Evolutionary conservation across 2,797 vertebrate species (phyloP).

Genomic region (Sus cebifrons): DNA sequence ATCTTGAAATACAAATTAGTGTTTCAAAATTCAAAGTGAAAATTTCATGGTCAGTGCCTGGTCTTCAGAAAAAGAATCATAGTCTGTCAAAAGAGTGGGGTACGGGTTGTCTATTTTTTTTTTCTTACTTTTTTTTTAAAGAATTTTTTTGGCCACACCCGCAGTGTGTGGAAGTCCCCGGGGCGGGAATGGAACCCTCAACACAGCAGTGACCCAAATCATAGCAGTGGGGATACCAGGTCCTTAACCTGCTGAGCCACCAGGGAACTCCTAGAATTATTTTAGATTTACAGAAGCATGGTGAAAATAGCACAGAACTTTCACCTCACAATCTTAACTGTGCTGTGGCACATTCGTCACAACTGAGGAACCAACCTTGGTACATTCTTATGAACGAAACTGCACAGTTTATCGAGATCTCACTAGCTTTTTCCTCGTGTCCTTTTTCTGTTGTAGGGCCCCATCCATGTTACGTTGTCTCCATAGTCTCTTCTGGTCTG

Average conservation of each 20-base stretch:
- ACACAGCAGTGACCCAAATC: too few relatives aligned
- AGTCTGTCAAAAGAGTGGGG: background rate
- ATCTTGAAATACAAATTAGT: background rate
- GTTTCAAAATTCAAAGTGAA: background rate
- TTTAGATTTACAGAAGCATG: background rate
- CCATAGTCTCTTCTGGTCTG: background rate
- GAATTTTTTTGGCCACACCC: too few relatives aligned
- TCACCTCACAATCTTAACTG: background rate
- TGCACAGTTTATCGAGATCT: background rate
- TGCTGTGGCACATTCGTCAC: accelerated
- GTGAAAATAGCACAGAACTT: background rate
- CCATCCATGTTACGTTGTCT: background rate
- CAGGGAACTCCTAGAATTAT: background rate
- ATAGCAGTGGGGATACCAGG: too few relatives aligned
- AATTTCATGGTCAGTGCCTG: background rate
- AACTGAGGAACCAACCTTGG: background rate
- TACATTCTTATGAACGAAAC: background rate
- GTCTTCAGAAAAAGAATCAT: background rate
- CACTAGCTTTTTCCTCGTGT: background rate
- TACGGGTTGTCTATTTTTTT: background rate
- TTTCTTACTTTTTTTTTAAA: background rate
- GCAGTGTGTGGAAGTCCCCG: too few relatives aligned
- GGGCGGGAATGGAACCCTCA: too few relatives aligned
- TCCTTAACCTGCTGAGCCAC: too few relatives aligned
- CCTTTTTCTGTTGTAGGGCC: background rate